Evolutionary conservation across 2,797 vertebrate species (phyloP), one percentile per base, ranked within the genome.

Genomic region (Halcyon smyrnensis): DNA sequence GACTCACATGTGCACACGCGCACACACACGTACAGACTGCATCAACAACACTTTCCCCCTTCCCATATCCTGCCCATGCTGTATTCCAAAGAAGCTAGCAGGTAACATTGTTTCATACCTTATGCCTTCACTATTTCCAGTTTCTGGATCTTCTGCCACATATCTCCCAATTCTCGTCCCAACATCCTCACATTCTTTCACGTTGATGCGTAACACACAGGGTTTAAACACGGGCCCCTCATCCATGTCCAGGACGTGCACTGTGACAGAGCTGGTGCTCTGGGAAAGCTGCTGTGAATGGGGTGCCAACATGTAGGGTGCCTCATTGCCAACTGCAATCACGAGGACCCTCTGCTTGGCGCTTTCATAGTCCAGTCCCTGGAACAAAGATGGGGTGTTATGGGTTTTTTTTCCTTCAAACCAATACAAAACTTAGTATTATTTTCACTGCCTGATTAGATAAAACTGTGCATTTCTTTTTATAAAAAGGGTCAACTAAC

Each of bases 191-290:
- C 98, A 98, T 78, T 99, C 99, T 77, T 98, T 98, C 84, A 99
- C 97, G 0, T 15, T 87, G 30, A 98, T 59, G 53, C 87, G 60
- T 77, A 98, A 59, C 2, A 94, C 95, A 6, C 97, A 97, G 4
- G 98, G 97, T 1, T 94, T 92, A 85, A 99, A 99, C 88, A 98
- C 97, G 0, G 99, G 99, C 2, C 99, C 99, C 95, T 99, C 99
- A 10, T 99, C 98, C 0, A 97, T 21, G 24, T 99, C 37, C 76
- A 87, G 9, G 24, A 97, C 53, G 0, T 53, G 86, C 64, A 99
- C 98, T 0, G 81, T 88, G 30, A 99, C 98, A 7, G 97, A 97
- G 70, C 97, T 32, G 23, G 98, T 97, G 27, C 77, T 57, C 98
- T 98, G 98, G 5, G 91, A 43, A 39, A 96, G 64, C 0, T 15